Evolutionary conservation across 2,888 invertebrate species (phyloP).

Genomic region (Cistogaster globosa): DNA sequence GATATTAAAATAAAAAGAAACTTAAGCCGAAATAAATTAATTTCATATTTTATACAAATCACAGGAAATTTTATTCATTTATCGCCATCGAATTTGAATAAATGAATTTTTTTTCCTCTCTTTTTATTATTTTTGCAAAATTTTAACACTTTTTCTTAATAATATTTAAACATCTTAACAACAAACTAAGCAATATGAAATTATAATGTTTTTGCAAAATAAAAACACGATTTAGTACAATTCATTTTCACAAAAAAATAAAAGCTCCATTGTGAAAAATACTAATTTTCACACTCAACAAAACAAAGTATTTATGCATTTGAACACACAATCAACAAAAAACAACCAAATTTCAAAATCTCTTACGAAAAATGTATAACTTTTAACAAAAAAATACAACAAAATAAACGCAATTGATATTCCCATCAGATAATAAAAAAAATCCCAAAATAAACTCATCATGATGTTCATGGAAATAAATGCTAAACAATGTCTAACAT

Average conservation of each 20-base stretch:
- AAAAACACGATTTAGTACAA: too few relatives aligned
- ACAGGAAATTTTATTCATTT: too few relatives aligned
- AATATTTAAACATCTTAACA: too few relatives aligned
- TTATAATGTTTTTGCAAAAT: conserved; percentile 22
- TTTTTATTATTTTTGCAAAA: conserved; percentile 29
- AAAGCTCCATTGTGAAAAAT: neutral
- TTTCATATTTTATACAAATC: too few relatives aligned
- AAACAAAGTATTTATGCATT: conserved; percentile 6
- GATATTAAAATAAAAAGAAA: too few relatives aligned
- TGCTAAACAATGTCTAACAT: conserved; percentile 23
- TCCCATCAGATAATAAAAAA: conserved; percentile 42
- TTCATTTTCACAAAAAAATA: neutral
- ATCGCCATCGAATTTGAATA: neutral
- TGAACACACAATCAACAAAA: neutral
- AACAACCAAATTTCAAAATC: conserved; percentile 35
- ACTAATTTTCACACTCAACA: conserved; percentile 39
- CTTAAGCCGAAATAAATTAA: too few relatives aligned
- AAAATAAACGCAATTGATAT: conserved; percentile 24
- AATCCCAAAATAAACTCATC: conserved; percentile 47
- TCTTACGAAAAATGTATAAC: conserved; percentile 23
- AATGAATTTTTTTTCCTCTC: neutral
- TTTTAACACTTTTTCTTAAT: conserved; percentile 23
- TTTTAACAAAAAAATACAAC: conserved; percentile 33
- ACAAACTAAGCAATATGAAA: conserved; percentile 28
- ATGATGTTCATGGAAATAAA: conserved; percentile 45